Conservation (phyloP, 2,888 invertebrate species). For the Lithophane semibrunnea region DNA sequence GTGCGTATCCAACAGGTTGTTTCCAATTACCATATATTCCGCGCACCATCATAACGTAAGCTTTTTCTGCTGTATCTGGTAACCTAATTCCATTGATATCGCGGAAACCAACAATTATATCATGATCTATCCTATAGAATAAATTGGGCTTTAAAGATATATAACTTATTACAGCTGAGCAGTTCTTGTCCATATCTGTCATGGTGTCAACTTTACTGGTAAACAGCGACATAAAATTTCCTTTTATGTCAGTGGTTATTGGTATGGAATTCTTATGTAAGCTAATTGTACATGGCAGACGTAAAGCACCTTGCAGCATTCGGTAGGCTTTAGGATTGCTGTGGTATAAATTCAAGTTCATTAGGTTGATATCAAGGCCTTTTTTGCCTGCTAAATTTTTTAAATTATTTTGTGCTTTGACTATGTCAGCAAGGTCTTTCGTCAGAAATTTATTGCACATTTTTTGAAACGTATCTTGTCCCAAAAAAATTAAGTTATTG, state of each 20-base stretch:
- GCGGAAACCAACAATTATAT: slow-evolving; percentile 66
- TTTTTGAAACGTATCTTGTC: slow-evolving; percentile 34
- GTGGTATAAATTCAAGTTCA: slow-evolving; percentile 63
- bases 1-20: slow-evolving; percentile 62
- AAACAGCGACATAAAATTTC: slow-evolving; percentile 52
- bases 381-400: slow-evolving; percentile 42
- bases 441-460: slow-evolving; percentile 52
- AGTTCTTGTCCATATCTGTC: slow-evolving; percentile 62
- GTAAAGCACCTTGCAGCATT: slow-evolving; percentile 51
- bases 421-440: slow-evolving; percentile 49
- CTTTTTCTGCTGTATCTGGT: slow-evolving; percentile 58
- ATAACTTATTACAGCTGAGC: slow-evolving; percentile 49
- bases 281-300: slow-evolving; percentile 49
- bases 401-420: slow-evolving; percentile 52
- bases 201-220: slow-evolving; percentile 42
- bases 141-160: slow-evolving; percentile 62
- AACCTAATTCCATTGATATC: slow-evolving; percentile 62
- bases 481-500: slow-evolving; percentile 17
- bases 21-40: slow-evolving; percentile 64
- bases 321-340: slow-evolving; percentile 61
- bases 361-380: slow-evolving; percentile 41
- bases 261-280: slow-evolving; percentile 36
- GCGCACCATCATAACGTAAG: slow-evolving; percentile 63
- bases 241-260: slow-evolving; percentile 55
- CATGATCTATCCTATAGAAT: slow-evolving; percentile 60